A percentile compares a stretch with the other conserved stretches of the same genome.
Evolutionary conservation across 2,113 vertebrate species (phyloP).

Genomic region (Amazona vittata): DNA sequence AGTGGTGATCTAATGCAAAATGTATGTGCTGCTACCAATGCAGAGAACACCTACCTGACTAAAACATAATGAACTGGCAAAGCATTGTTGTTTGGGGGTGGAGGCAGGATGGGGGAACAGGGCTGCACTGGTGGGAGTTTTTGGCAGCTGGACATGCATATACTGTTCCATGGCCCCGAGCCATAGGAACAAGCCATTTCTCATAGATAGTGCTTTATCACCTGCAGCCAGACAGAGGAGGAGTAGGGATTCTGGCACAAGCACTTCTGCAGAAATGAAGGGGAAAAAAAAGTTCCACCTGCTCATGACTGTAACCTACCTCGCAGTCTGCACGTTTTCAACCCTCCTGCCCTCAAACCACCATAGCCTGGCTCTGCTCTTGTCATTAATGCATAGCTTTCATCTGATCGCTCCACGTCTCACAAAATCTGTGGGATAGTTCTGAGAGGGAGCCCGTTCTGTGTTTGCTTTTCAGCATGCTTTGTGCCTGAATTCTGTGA

Average conservation of each 20-base stretch:
- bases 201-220: slow-evolving; percentile 31
- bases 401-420: neutral
- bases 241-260: slow-evolving; percentile 17
- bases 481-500: slow-evolving; percentile 15
- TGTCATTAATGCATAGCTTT: neutral
- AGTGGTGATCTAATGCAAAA: slow-evolving; percentile 58
- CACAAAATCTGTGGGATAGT: neutral
- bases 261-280: neutral
- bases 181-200: slow-evolving; percentile 44
- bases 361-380: neutral
- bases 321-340: neutral
- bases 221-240: neutral
- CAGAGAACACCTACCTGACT: slow-evolving; percentile 29
- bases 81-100: neutral
- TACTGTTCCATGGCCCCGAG: neutral
- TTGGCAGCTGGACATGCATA: neutral
- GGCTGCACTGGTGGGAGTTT: neutral
- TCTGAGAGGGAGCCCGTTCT: neutral
- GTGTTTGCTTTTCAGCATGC: slow-evolving; percentile 19
- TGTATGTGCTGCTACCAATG: neutral
- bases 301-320: slow-evolving; percentile 1
- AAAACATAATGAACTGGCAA: slow-evolving; percentile 52
- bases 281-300: neutral
- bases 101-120: neutral
- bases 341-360: neutral